These are phyloP conservation scores for Omphaloscelis lunosa DNA, from an alignment of 2,888 invertebrate species.

Conservation along the genomic window DNA sequence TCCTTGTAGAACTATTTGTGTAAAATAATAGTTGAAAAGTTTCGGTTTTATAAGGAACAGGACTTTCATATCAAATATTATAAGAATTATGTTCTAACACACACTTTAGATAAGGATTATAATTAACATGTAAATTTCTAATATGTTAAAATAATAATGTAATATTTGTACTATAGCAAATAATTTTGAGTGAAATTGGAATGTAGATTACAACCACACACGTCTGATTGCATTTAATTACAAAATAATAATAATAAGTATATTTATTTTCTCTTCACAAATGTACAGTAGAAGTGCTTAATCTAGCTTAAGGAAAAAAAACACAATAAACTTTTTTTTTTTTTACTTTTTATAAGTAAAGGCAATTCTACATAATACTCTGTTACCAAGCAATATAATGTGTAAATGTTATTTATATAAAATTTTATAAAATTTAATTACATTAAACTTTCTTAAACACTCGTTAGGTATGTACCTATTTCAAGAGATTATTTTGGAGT, in stretches of 20 bases:
- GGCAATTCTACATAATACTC: constrained; percentile 3
- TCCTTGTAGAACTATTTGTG: background rate
- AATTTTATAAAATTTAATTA: constrained; percentile 24
- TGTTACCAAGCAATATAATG: constrained; percentile 26
- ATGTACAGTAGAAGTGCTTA: background rate
- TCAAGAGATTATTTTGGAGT: background rate
- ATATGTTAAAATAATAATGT: constrained; percentile 12
- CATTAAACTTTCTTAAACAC: background rate
- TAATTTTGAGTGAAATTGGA: constrained; percentile 40
- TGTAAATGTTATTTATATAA: constrained; percentile 27
- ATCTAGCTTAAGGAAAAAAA: background rate
- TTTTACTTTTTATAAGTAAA: constrained; percentile 11
- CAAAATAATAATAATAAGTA: background rate
- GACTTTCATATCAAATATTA: constrained; percentile 9
- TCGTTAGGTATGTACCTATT: background rate
- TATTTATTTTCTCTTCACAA: background rate
- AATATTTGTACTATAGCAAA: constrained; percentile 28
- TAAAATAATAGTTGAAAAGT: background rate
- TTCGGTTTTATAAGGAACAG: background rate
- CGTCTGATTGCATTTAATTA: background rate
- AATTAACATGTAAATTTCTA: constrained; percentile 25
- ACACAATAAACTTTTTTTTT: background rate
- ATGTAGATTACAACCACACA: constrained; percentile 36
- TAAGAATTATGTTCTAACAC: constrained; percentile 18
- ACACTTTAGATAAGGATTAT: constrained; percentile 21